Evolutionary conservation across 1,140 invertebrate genomes (phyloP).

Genomic region (Cotesia chilonis): DNA sequence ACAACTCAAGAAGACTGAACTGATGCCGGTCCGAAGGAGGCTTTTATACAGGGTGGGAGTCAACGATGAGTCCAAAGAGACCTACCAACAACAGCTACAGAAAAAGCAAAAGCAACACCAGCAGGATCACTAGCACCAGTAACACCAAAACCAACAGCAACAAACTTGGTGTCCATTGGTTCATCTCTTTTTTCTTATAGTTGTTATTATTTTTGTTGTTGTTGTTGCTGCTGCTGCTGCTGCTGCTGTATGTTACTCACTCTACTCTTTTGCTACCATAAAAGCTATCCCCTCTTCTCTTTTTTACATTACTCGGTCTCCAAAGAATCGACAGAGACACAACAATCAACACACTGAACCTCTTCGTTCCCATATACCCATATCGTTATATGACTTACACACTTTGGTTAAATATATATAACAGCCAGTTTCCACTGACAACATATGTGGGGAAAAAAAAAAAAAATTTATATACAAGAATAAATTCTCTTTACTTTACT

Average conservation of each 20-base stretch:
- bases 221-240: too few relatives aligned
- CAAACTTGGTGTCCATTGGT: slow-evolving; percentile 42
- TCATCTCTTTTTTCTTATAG: slow-evolving; percentile 43
- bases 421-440: too few relatives aligned
- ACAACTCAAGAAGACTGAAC: slow-evolving; percentile 45
- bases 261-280: slow-evolving; percentile 11
- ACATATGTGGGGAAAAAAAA: too few relatives aligned
- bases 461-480: neutral
- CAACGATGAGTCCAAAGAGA: slow-evolving; percentile 33
- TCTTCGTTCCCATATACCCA: neutral
- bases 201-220: slow-evolving; percentile 13
- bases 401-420: too few relatives aligned
- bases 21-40: slow-evolving; percentile 39
- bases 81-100: neutral
- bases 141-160: slow-evolving; percentile 25
- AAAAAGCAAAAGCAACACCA: slow-evolving; percentile 39
- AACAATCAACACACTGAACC: neutral
- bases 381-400: neutral
- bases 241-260: too few relatives aligned
- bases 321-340: slow-evolving; percentile 17
- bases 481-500: slow-evolving; percentile 15
- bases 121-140: too few relatives aligned
- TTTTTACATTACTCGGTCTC: slow-evolving; percentile 13
- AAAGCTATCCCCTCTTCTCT: slow-evolving; percentile 15
- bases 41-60: slow-evolving; percentile 48